Evolutionary conservation across 1,140 invertebrate genomes (phyloP).

Genomic region (Oncopodura yosiiana): DNA sequence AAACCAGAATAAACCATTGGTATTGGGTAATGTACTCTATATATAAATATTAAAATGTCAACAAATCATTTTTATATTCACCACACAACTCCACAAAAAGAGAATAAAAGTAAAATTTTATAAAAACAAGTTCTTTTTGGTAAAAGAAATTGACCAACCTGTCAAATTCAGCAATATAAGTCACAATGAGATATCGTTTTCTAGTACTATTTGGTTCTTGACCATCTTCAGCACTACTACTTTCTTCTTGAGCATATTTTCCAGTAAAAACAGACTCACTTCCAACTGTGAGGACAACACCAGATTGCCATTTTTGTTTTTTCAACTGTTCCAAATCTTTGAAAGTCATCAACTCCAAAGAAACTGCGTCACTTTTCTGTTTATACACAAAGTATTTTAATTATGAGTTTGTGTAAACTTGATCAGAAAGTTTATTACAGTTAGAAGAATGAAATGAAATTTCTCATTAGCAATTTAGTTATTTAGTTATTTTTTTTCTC

Average conservation of each 20-base stretch:
- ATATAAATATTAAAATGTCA: no score
- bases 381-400: conserved; percentile 5
- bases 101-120: conserved; percentile 4
- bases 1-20: conserved; percentile 45
- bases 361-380: conserved; percentile 42
- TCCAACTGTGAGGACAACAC: not conserved
- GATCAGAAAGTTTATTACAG: no score
- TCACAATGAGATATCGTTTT: conserved; percentile 42
- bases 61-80: no score
- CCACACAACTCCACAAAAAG: not conserved
- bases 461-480: no score
- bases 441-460: no score
- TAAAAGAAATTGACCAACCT: conserved; percentile 34
- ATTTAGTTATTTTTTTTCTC: no score
- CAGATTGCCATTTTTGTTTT: conserved; percentile 27
- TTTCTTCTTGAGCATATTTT: no score
- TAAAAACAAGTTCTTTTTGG: not conserved
- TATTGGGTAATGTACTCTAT: conserved; percentile 46
- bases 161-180: conserved; percentile 44
- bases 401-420: not conserved
- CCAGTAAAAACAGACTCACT: no score
- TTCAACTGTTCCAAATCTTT: conserved; percentile 41
- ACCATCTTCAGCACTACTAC: not conserved
- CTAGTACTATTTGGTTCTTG: not conserved
- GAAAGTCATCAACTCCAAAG: conserved; percentile 41